Base-by-base conservation (phyloP, 1,140 invertebrate genomes). In the Achroia grisella region DNA sequence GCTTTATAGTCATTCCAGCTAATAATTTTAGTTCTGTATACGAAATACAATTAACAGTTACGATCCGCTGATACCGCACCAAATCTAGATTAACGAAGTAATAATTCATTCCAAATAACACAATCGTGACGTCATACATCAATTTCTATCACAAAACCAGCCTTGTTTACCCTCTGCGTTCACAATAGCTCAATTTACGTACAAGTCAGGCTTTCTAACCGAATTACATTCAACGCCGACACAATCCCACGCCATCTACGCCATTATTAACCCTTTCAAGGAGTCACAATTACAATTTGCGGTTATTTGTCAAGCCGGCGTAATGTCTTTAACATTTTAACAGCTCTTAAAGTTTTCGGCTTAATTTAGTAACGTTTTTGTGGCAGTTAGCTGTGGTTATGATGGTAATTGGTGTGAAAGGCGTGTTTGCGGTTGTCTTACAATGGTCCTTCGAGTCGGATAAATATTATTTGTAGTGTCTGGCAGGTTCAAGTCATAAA, bases 201-300 rank as follows among this genome's bases (percentile, higher is more conserved):
- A 58, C 55, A 58, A 54, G 49, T 43, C 35, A 44, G 49, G 59
- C 62, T 68, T 68, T 69, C 70, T 74, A 79, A 82, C 67, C 57
- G 52, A 74, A 71, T 80, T 73, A 73, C 60, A 61, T 52, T 46
- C 51, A 51, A 42, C 44, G 49, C 55, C 42, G 39, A 51, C 62
- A 71, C 68, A 72, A 72, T 73, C 72, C 67, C 72, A 72, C 75
- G 71, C 49, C 62, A 56, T 62, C 58, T 50, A 49, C 29, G 50
- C 53, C 64, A 78, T 76, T 82, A 79, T 77, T 79, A 78, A 76
- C 73, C 75, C 73, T 73, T 79, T 76, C 71, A 77, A 66, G 62
- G 62, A 65, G 59, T 70, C 70, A 79, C 73, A 81, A 81, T 79
- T 64, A 63, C 71, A 73, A 74, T 71, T 78, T 79, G 72, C 62